Percentiles rank a stretch among this genome's conserved stretches.
Conservation (phyloP, 2,797 vertebrate species). For the Pipistrellus kuhlii region DNA sequence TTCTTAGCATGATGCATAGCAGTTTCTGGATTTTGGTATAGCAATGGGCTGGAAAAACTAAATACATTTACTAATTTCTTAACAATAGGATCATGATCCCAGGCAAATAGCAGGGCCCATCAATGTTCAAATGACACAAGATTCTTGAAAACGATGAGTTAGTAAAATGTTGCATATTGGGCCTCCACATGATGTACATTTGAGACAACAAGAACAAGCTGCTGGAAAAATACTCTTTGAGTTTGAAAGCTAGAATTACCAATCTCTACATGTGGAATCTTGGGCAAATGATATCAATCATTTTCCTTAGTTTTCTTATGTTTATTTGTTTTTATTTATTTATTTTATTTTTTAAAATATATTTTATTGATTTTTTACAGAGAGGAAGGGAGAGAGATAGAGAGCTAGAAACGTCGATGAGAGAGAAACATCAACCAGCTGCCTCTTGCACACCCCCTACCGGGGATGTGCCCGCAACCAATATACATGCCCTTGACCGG, state of each 20-base stretch:
- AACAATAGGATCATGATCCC: neutral
- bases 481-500: no score
- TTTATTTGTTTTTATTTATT: no score
- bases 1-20: neutral
- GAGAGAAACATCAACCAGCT: no score
- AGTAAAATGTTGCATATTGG: neutral
- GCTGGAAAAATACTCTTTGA: fast-evolving
- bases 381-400: no score
- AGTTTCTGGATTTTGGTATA: neutral
- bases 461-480: no score
- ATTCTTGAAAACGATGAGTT: neutral
- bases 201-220: neutral
- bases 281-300: neutral
- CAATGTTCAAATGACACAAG: neutral
- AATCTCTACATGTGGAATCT: neutral
- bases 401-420: no score
- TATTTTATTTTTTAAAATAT: no score
- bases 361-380: no score
- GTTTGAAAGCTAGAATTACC: neutral
- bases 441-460: no score
- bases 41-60: neutral
- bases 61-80: neutral
- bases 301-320: neutral
- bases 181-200: neutral
- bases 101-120: neutral